Percentiles rank a stretch among this genome's conserved stretches.
Evolutionary conservation across 2,888 invertebrate genomes (phyloP).

Genomic region (Rotaria macrura): DNA sequence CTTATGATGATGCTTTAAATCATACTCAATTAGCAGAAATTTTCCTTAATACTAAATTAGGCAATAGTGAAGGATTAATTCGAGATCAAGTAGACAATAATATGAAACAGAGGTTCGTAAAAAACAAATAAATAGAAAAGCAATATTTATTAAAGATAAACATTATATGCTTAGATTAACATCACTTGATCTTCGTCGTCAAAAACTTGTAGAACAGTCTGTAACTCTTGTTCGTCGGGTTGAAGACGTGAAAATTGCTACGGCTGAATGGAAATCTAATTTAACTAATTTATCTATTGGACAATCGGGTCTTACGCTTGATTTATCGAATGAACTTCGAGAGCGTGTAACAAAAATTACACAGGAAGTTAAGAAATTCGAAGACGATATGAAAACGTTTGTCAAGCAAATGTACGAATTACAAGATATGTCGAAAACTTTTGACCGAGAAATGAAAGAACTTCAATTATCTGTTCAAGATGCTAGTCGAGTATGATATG

Average conservation of each 20-base stretch:
- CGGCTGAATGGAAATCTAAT: background rate
- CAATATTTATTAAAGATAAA: too few species aligned
- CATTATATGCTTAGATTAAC: background rate
- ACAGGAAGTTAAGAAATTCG: background rate
- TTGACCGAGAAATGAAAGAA: background rate
- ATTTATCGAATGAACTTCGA: background rate
- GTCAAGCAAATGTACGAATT: background rate
- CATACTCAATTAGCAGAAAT: background rate
- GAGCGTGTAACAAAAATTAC: background rate
- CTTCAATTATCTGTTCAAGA: background rate
- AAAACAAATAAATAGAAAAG: background rate
- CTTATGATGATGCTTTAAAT: background rate
- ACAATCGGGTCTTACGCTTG: background rate
- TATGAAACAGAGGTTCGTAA: background rate
- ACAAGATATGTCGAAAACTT: conserved; percentile 8
- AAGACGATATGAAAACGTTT: background rate
- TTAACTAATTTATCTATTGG: background rate
- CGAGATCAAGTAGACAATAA: background rate
- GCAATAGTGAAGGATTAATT: background rate
- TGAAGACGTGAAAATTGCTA: background rate
- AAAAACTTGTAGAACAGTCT: background rate
- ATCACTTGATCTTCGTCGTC: conserved; percentile 4
- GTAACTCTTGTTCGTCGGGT: background rate
- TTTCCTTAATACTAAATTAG: background rate
- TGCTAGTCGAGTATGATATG: background rate